These are phyloP conservation scores for Brienomyrus brachyistius DNA, from an alignment of 2,113 vertebrate genomes.

Conservation along the genomic window DNA sequence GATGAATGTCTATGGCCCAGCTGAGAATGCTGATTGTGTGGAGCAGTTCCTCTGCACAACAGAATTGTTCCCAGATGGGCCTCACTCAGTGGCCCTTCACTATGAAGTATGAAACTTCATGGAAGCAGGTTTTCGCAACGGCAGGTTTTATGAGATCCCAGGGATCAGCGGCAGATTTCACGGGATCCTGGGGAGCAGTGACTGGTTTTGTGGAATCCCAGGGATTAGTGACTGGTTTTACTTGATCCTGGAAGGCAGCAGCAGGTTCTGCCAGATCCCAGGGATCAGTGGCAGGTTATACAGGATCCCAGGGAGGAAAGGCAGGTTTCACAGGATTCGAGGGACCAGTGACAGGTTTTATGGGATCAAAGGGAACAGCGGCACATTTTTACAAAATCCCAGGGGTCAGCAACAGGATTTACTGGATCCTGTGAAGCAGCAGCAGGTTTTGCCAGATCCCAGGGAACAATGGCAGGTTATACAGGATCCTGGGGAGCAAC, in stretches of 20 bases:
- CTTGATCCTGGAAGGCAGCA: not conserved
- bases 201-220: not conserved
- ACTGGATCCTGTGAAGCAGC: not conserved
- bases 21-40: constrained; percentile 5
- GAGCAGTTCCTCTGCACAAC: constrained; percentile 6
- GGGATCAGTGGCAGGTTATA: not conserved
- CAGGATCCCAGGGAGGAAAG: not conserved
- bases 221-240: not conserved
- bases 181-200: not conserved
- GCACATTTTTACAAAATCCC: not conserved
- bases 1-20: not conserved
- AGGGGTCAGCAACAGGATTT: not conserved
- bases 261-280: not conserved
- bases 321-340: not conserved
- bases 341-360: not conserved
- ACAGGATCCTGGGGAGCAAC: too few relatives aligned
- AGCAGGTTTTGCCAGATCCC: not conserved
- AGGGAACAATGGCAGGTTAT: not conserved
- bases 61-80: constrained; percentile 20
- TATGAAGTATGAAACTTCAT: not conserved
- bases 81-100: constrained; percentile 12
- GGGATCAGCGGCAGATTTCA: not conserved
- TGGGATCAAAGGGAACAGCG: not conserved
- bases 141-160: not conserved
- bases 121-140: not conserved